Evolutionary conservation across 1,140 invertebrate species (phyloP).

Genomic region (Dinothrombium tinctorium): DNA sequence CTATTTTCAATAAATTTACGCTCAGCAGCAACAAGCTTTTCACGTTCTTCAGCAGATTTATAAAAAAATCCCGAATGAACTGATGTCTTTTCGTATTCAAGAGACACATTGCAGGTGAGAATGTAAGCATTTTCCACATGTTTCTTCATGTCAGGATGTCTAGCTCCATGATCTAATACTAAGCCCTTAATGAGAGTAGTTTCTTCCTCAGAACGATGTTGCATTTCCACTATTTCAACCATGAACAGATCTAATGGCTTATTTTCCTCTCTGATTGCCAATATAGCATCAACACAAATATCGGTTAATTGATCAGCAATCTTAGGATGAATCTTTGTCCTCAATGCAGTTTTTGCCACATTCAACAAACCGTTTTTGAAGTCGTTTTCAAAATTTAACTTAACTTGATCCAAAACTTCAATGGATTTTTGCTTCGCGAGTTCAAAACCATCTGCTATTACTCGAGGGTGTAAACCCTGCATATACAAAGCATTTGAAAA

Average conservation of each 20-base stretch:
- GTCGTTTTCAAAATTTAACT: constrained; percentile 42
- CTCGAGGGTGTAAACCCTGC: constrained; percentile 68
- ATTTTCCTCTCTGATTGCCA: constrained; percentile 42
- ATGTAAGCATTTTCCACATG: constrained; percentile 77
- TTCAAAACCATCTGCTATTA: constrained; percentile 88
- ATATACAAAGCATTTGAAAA: constrained; percentile 9
- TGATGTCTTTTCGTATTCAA: constrained; percentile 96
- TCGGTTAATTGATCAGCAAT: constrained; percentile 70
- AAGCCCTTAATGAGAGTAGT: constrained; percentile 65
- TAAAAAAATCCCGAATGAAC: constrained; percentile 87
- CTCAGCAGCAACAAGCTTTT: constrained; percentile 81
- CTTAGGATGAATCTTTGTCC: constrained; percentile 52
- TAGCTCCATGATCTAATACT: constrained; percentile 86
- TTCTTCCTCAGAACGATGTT: constrained; percentile 80
- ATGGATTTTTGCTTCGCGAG: constrained; percentile 61
- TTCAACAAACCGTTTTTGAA: constrained; percentile 52
- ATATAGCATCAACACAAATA: constrained; percentile 63
- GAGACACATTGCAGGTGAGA: constrained; percentile 86
- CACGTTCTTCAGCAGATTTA: constrained; percentile 84
- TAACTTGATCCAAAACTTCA: constrained; percentile 65
- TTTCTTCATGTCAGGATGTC: constrained; percentile 99
- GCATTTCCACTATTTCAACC: constrained; percentile 97
- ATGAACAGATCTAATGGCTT: constrained; percentile 79
- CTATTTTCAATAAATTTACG: constrained; percentile 87
- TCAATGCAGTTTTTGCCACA: constrained; percentile 66